A percentile compares a stretch with the other conserved stretches of the same genome.
Evolutionary conservation across 2,113 vertebrate genomes (phyloP).

Genomic region (Pristiophorus japonicus): DNA sequence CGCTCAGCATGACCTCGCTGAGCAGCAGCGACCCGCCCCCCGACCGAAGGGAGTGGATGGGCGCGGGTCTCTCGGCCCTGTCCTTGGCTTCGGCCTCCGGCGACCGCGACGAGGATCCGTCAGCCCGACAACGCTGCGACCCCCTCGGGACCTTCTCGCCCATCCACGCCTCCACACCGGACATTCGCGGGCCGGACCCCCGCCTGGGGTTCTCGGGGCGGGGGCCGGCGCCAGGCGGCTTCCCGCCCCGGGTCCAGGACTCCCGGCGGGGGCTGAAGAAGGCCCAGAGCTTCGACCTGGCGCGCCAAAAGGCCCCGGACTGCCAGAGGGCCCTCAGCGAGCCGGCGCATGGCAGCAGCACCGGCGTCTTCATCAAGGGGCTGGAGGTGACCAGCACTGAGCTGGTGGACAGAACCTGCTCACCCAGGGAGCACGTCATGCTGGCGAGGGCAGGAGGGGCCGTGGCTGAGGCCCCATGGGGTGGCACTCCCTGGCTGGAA

Average conservation of each 20-base stretch:
- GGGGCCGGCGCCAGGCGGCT: too few relatives aligned
- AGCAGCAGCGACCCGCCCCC: slow-evolving; percentile 43
- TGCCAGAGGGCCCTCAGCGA: slow-evolving; percentile 45
- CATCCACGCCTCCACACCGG: slow-evolving; percentile 62
- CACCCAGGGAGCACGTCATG: slow-evolving; percentile 75
- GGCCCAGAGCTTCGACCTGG: slow-evolving; percentile 44
- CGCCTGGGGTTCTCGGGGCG: slow-evolving; percentile 31
- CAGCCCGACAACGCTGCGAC: slow-evolving; percentile 54
- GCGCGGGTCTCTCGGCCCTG: slow-evolving; percentile 32
- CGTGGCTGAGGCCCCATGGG: slow-evolving; percentile 54
- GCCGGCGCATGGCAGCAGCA: slow-evolving; percentile 38
- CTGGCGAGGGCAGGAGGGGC: slow-evolving; percentile 58
- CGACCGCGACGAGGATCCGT: not conserved
- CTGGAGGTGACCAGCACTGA: slow-evolving; percentile 87
- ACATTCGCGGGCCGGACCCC: slow-evolving; percentile 50
- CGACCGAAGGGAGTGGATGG: slow-evolving; percentile 35
- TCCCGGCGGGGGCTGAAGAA: slow-evolving; percentile 33
- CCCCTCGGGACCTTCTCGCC: slow-evolving; percentile 44
- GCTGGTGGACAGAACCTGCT: slow-evolving; percentile 76
- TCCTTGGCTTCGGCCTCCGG: not conserved
- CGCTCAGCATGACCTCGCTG: slow-evolving; percentile 51
- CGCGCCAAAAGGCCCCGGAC: not conserved
- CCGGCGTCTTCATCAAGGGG: slow-evolving; percentile 70
- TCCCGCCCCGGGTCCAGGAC: slow-evolving; percentile 47
- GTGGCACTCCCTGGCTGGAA: slow-evolving; percentile 52